Evolutionary conservation across 2,113 vertebrate genomes (phyloP).

Genomic region (Burhinus bistriatus): DNA sequence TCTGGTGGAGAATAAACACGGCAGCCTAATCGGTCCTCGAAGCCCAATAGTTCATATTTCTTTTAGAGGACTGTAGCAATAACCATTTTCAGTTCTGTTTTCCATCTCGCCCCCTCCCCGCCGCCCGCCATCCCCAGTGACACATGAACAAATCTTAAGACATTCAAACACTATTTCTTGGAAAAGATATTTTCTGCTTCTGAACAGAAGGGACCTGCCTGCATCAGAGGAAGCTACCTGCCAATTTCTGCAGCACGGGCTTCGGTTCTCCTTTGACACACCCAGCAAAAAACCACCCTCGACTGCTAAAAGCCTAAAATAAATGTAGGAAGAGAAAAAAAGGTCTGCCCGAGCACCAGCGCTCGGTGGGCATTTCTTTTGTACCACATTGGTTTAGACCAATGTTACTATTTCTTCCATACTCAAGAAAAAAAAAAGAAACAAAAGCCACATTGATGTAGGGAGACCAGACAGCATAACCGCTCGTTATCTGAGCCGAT

Average conservation of each 20-base stretch:
- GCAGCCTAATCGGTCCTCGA: neutral
- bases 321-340: neutral
- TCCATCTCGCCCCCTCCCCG: neutral
- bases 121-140: neutral
- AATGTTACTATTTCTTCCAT: neutral
- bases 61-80: neutral
- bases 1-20: neutral
- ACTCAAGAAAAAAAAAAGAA: neutral
- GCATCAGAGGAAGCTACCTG: neutral
- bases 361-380: neutral
- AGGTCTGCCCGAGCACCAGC: neutral
- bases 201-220: neutral
- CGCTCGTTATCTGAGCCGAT: neutral
- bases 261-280: neutral
- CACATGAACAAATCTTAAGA: neutral
- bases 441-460: neutral
- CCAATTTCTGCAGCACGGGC: neutral
- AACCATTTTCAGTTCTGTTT: neutral
- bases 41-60: neutral
- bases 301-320: neutral
- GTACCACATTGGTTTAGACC: neutral
- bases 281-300: neutral
- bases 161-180: neutral
- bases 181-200: neutral
- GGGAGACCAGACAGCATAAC: neutral